Evolutionary conservation across 1,140 invertebrate genomes (phyloP).

Genomic region (Cardiocondyla obscurior): DNA sequence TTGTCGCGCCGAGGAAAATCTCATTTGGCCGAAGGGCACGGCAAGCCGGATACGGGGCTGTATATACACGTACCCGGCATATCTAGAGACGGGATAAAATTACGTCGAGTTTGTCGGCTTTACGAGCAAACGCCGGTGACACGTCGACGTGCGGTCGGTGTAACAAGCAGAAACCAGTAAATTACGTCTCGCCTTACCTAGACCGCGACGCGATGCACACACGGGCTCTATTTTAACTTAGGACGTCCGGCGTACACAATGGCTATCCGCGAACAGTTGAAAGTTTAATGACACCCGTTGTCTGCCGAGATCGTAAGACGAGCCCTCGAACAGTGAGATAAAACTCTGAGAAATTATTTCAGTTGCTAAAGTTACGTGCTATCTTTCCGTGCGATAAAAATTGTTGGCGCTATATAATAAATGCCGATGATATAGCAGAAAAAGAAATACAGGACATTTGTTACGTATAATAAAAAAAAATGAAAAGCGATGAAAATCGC

Average conservation of each 20-base stretch:
- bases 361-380: constrained; percentile 6
- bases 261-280: neutral
- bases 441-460: neutral
- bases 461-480: neutral
- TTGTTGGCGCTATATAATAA: neutral
- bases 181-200: constrained; percentile 72
- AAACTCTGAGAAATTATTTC: neutral
- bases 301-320: neutral
- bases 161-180: constrained; percentile 72
- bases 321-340: constrained; percentile 1
- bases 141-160: constrained; percentile 58
- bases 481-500: neutral
- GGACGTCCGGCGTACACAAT: constrained; percentile 17
- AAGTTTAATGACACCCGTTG: constrained; percentile 46
- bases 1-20: constrained; percentile 68
- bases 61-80: constrained; percentile 48
- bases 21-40: constrained; percentile 72
- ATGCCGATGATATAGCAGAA: neutral
- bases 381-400: neutral
- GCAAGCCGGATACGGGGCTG: neutral
- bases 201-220: constrained; percentile 10
- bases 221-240: constrained; percentile 56
- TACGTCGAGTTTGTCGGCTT: constrained; percentile 75
- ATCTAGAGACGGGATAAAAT: constrained; percentile 72
- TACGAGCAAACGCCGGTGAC: constrained; percentile 68